phyloP scores from a whole-genome alignment of 2,797 vertebrate genomes.

The Sphenopsis melanotis region DNA sequence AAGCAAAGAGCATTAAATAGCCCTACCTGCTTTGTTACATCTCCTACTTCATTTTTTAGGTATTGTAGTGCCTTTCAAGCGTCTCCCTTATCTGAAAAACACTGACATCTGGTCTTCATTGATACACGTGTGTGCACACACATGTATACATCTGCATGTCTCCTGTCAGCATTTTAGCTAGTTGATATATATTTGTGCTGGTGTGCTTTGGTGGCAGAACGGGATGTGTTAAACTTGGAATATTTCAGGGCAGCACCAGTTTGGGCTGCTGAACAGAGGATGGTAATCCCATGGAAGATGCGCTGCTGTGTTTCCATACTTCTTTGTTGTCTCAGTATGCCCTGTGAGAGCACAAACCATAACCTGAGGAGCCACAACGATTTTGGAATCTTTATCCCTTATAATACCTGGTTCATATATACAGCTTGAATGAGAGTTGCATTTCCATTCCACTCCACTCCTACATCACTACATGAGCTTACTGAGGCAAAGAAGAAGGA shows the following conservation, averaged over 20 bases:
- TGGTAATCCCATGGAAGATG: background rate
- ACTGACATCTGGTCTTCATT: background rate
- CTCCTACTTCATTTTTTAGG: background rate
- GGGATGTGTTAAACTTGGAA: background rate
- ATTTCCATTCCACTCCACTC: background rate
- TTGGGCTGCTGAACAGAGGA: background rate
- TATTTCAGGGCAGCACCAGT: background rate
- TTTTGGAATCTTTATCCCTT: background rate
- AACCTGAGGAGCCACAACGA: fast-evolving
- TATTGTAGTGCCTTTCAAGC: background rate
- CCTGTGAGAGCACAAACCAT: background rate
- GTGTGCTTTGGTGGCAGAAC: background rate
- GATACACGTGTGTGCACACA: background rate
- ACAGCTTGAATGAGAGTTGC: background rate
- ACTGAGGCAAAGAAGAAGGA: background rate
- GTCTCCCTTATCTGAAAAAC: background rate
- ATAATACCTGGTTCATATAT: background rate
- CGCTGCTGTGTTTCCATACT: background rate
- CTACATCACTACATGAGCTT: background rate
- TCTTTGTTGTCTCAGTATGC: background rate
- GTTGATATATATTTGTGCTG: background rate
- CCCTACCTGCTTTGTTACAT: background rate
- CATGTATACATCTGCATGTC: too few species aligned
- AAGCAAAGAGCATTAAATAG: background rate
- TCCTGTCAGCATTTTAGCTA: background rate